Evolutionary conservation across 1,140 invertebrate species (phyloP).

Genomic region (Ceratina japonica): DNA sequence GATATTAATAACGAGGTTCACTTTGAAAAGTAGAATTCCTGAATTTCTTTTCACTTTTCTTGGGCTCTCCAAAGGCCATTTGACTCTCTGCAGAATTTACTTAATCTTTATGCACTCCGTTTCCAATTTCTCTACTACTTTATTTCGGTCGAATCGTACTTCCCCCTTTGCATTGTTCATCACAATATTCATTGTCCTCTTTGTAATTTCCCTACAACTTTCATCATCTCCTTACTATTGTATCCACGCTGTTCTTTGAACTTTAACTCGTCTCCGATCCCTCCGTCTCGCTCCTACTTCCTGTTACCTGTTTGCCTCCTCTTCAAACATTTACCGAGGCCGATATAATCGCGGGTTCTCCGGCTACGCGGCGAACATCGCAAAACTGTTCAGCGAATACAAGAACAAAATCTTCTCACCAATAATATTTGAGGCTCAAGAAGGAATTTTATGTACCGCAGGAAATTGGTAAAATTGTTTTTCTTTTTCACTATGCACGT

Average conservation of each 20-base stretch:
- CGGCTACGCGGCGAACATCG: background rate
- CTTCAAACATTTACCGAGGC: constrained; percentile 18
- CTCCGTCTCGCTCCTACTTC: background rate
- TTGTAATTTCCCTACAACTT: background rate
- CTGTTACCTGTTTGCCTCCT: constrained; percentile 1
- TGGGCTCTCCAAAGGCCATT: background rate
- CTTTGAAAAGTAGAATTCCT: too few relatives aligned
- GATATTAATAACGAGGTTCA: background rate
- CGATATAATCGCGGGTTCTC: constrained; percentile 3
- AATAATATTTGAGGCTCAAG: too few relatives aligned
- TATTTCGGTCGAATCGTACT: background rate
- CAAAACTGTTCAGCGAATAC: constrained; percentile 27
- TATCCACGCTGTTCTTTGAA: background rate
- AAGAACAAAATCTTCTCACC: too few relatives aligned
- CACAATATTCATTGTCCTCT: background rate
- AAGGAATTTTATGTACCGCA: too few relatives aligned
- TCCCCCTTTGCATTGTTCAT: background rate
- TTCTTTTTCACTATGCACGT: too few relatives aligned
- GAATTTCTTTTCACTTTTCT: too few relatives aligned
- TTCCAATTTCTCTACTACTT: background rate
- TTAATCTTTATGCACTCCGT: background rate
- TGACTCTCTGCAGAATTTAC: background rate
- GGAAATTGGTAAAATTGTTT: too few relatives aligned
- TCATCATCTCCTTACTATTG: background rate
- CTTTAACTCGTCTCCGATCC: background rate